Evolutionary conservation across 2,113 vertebrate genomes (phyloP).

Genomic region (Apaloderma vittatum): DNA sequence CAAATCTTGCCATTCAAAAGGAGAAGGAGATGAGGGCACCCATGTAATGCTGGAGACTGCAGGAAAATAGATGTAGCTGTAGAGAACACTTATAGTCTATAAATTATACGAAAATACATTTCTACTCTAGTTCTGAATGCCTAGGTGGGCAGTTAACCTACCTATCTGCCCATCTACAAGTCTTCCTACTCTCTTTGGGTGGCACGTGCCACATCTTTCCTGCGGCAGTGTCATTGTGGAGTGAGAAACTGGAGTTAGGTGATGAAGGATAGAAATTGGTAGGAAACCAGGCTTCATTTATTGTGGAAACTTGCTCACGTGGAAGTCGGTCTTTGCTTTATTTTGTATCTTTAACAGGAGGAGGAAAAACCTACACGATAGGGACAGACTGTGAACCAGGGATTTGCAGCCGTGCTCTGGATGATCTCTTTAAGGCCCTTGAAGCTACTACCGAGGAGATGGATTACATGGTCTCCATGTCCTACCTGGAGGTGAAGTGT

Average conservation of each 20-base stretch:
- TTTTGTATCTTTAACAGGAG: constrained; percentile 17
- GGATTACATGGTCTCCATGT: constrained; percentile 75
- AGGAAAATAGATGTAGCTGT: background rate
- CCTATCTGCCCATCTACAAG: background rate
- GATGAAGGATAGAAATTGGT: background rate
- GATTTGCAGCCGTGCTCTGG: constrained; percentile 74
- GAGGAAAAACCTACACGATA: constrained; percentile 78
- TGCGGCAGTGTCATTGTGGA: background rate
- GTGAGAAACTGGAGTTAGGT: background rate
- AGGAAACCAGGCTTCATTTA: background rate
- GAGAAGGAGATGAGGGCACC: background rate
- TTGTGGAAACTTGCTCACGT: accelerated
- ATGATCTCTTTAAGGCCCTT: constrained; percentile 77
- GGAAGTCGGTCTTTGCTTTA: background rate
- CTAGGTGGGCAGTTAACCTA: background rate
- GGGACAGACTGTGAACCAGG: constrained; percentile 71
- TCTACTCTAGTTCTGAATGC: background rate
- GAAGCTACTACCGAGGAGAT: constrained; percentile 24
- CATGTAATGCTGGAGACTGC: background rate
- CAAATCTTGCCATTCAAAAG: background rate
- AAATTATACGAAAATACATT: background rate
- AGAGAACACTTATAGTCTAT: background rate
- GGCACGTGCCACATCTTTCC: background rate
- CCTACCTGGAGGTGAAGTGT: constrained; percentile 79
- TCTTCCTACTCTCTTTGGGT: background rate